These are phyloP conservation scores for Resseliella maxima DNA, from an alignment of 2,888 invertebrate species.

Conservation along the genomic window DNA sequence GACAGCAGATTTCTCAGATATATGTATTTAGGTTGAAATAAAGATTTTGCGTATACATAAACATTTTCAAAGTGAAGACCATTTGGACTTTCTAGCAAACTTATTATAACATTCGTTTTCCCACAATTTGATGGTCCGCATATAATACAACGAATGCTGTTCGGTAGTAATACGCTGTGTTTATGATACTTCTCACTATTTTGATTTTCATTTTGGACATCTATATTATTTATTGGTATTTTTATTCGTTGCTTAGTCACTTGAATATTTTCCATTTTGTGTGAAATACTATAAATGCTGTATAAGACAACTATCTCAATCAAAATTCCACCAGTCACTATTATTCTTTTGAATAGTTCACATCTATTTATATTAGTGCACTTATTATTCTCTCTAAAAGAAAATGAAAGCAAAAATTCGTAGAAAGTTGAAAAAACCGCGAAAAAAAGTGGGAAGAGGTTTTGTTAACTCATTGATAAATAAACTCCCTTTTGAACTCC, in stretches of 20 bases:
- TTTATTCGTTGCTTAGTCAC: slow-evolving; percentile 43
- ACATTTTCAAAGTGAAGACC: slow-evolving; percentile 64
- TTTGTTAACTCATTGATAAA: not conserved
- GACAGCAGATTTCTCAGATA: slow-evolving; percentile 59
- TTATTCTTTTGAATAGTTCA: too few relatives aligned
- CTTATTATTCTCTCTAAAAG: too few relatives aligned
- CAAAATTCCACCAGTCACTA: too few relatives aligned
- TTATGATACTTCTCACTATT: slow-evolving; percentile 18
- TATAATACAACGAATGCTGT: slow-evolving; percentile 61
- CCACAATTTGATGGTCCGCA: slow-evolving; percentile 64
- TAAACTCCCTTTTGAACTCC: slow-evolving; percentile 22
- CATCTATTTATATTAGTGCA: too few relatives aligned
- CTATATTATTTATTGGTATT: slow-evolving; percentile 20
- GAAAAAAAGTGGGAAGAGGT: not conserved
- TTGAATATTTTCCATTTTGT: not conserved
- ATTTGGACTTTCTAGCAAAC: slow-evolving; percentile 62
- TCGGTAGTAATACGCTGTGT: slow-evolving; percentile 62
- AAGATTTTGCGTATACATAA: slow-evolving; percentile 62
- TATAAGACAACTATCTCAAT: too few relatives aligned
- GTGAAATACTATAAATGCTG: not conserved
- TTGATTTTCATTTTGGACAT: not conserved
- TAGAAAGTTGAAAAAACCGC: not conserved
- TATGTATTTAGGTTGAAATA: slow-evolving; percentile 61
- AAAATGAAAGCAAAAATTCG: not conserved
- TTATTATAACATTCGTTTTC: slow-evolving; percentile 64